Percentiles rank a stretch among this genome's conserved stretches.
Conservation (phyloP, 1,140 invertebrate genomes). For the Drosophila arizonae region DNA sequence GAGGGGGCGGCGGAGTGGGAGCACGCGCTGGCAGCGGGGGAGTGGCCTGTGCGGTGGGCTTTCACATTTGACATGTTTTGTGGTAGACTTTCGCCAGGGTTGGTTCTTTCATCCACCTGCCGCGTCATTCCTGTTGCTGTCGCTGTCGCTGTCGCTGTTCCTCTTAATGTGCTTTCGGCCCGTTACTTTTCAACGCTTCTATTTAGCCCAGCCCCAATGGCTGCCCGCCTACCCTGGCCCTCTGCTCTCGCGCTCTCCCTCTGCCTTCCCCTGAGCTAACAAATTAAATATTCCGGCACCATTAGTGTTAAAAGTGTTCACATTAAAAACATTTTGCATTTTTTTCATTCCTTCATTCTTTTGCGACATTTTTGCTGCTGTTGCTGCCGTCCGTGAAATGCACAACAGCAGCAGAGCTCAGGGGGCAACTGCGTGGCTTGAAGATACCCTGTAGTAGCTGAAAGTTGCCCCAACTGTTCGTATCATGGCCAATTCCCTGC, state of each 20-base stretch:
- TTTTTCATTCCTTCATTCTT: constrained; percentile 34
- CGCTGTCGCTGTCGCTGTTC: constrained; percentile 7
- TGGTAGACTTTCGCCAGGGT: constrained; percentile 44
- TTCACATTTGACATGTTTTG: constrained; percentile 79
- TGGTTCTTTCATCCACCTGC: constrained; percentile 38
- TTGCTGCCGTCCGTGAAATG: constrained; percentile 30
- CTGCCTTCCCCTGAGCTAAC: constrained; percentile 1
- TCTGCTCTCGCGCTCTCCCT: no score
- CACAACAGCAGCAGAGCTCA: neutral
- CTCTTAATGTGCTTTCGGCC: constrained; percentile 50
- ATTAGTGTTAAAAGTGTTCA: constrained; percentile 77
- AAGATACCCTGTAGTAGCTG: no score
- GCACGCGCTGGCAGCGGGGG: neutral
- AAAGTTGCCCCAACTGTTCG: no score
- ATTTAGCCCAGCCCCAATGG: constrained; percentile 20
- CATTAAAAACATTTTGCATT: constrained; percentile 75
- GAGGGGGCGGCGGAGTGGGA: no score
- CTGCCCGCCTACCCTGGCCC: neutral
- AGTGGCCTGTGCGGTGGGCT: constrained; percentile 30
- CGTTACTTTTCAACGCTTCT: constrained; percentile 29
- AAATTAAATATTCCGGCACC: constrained; percentile 80
- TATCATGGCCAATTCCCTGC: no score
- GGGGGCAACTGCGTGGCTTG: no score
- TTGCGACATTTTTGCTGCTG: constrained; percentile 15
- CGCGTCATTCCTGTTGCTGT: neutral